Conservation (phyloP, 2,888 invertebrate genomes). For the Noctua comes region DNA sequence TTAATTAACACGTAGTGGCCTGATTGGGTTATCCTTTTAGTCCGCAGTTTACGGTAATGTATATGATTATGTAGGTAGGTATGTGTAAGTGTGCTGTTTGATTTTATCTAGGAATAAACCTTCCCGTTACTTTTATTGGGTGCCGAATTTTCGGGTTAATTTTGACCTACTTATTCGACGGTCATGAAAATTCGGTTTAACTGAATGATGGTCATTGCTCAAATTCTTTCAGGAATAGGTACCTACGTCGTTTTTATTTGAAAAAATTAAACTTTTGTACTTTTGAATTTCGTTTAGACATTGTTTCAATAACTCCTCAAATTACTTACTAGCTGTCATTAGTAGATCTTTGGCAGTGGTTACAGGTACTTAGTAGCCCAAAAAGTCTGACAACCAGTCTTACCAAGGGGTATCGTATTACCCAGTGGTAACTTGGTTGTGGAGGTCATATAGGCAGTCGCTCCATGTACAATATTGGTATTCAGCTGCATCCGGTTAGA, state of each 20-base stretch:
- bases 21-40: slow-evolving; percentile 43
- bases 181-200: background rate
- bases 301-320: too few relatives aligned
- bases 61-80: background rate
- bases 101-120: slow-evolving; percentile 34
- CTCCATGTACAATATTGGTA: too few relatives aligned
- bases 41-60: slow-evolving; percentile 17
- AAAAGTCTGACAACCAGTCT: too few relatives aligned
- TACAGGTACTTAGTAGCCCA: too few relatives aligned
- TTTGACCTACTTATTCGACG: slow-evolving; percentile 5
- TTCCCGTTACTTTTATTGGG: slow-evolving; percentile 18
- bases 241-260: background rate
- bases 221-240: too few relatives aligned
- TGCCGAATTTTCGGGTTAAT: background rate
- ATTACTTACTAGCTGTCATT: too few relatives aligned
- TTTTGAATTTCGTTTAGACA: background rate
- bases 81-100: slow-evolving; percentile 6
- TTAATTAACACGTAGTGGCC: slow-evolving; percentile 20
- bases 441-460: too few relatives aligned
- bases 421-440: too few relatives aligned
- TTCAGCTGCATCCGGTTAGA: too few relatives aligned
- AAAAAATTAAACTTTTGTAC: background rate
- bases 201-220: background rate
- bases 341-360: too few relatives aligned
- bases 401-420: too few relatives aligned